Base-by-base conservation (phyloP, 2,113 vertebrate species). In the Boulengeromyrus knoepffleri region DNA sequence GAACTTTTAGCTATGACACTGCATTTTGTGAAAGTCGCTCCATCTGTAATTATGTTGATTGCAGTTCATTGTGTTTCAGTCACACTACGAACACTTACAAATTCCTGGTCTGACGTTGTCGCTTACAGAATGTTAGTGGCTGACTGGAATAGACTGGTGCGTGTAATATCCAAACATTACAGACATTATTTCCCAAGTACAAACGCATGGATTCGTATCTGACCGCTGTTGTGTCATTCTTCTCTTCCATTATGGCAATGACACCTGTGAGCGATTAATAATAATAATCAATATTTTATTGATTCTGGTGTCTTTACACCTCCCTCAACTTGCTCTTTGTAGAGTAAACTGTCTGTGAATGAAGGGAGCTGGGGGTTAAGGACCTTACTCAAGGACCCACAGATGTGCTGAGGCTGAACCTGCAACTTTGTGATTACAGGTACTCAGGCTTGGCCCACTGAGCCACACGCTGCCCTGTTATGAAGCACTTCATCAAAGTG, bases 91-190 rank as follows among this genome's bases (percentile, higher is more conserved):
- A 8, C 74, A 19, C 74, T 42, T 80, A 36, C 36, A 15, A 50
- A 50, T 13, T 50, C 12, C 49, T 13, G 49, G 12, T 50, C 10
- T 2, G 12, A 50, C 0, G 12, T 83, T 36, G 77, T 80, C 27
- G 36, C 74, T 80, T 80, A 80, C 74, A 36, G 74, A 80, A 80
- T 80, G 74, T 83, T 83, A 83, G 27, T 42, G 77, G 77, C 77
- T 83, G 77, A 42, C 15, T 83, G 77, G 77, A 83, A 83, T 83
- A 83, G 8, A 83, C 36, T 42, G 77, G 77, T 42, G 77, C 1
- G 13, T 83, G 27, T 83, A 83, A 83, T 46, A 46, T 46, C 45
- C 45, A 46, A 46, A 46, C 45, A 46, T 46, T 1, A 46, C 6
- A 7, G 45, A 46, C 0, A 1, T 46, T 0, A 7, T 46, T 46